Evolutionary conservation across 2,888 invertebrate species (phyloP), one percentile per base, ranked within the genome.

Genomic region (Drosophila nigricruria): DNA sequence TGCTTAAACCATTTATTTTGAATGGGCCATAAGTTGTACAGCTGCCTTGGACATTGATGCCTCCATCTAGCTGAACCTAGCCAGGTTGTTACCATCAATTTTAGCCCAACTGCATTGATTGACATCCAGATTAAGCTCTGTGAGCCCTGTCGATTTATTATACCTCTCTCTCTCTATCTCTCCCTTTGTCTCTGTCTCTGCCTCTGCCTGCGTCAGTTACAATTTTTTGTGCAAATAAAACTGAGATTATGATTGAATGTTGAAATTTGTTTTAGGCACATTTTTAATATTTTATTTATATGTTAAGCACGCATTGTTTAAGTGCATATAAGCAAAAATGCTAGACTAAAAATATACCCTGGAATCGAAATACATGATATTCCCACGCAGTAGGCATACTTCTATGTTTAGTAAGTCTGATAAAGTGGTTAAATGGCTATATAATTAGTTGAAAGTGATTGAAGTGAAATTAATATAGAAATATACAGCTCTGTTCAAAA

Each of bases 1-100:
- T 56, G 53, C 47, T 27, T 66, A 30, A 58, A 72, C 68, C 72
- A 50, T 72, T 60, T 56, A 69, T 47, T 54, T 57, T 59, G 56
- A 76, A 73, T 61, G 61, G 58, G 5, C 27, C 38, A 27, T 30
- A 59, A 61, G 12, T 25, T 45, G 23, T 3, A 36, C 42, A 20
- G 25, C 34, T 16, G 30, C 6, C 38, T 52, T 45, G 20, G 43
- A 12, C 40, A 59, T 40, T 40, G 60, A 23, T 16, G 20, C n/a
- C 25, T 5, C 27, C 45, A 40, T 18, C 5, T 10, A 27, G 20
- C 32, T 23, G 32, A 12, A 23, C n/a, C n/a, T 16, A n/a, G 25
- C 25, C 16, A 43, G 6, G n/a, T n/a, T n/a, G 25, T 1, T 8
- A 18, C 9, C 23, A 23, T 34, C 34, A 30, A 30, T 56, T 56